Conservation (phyloP, 2,888 invertebrate genomes). For the Eupithecia centaureata region DNA sequence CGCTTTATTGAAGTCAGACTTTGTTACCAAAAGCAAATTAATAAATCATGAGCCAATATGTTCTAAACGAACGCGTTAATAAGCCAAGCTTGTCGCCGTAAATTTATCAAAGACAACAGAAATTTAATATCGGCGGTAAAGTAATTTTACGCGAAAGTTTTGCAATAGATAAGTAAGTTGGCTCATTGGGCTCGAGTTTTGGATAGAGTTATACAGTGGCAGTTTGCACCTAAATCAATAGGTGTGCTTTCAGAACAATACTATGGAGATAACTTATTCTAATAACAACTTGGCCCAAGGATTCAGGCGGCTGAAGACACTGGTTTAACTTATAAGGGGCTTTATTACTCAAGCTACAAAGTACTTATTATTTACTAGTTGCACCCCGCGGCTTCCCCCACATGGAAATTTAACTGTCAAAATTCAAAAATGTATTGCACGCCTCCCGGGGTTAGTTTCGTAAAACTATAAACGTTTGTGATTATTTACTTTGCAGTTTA, state of each 20-base stretch:
- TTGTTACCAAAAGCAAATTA: slow-evolving; percentile 39
- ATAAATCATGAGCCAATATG: slow-evolving; percentile 54
- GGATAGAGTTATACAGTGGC: slow-evolving; percentile 68
- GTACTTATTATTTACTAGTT: too few relatives aligned
- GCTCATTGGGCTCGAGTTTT: slow-evolving; percentile 63
- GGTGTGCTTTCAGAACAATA: slow-evolving; percentile 62
- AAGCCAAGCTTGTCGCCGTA: slow-evolving; percentile 63
- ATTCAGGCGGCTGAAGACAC: slow-evolving; percentile 39
- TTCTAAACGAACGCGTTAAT: slow-evolving; percentile 60
- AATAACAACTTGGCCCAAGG: slow-evolving; percentile 50
- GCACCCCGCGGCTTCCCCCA: too few relatives aligned
- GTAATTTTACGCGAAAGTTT: slow-evolving; percentile 77
- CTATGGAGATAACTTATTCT: slow-evolving; percentile 44
- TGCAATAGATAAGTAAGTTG: slow-evolving; percentile 74
- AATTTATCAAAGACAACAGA: slow-evolving; percentile 75
- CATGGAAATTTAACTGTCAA: too few relatives aligned
- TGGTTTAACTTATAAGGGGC: slow-evolving; percentile 16
- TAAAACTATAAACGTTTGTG: too few relatives aligned
- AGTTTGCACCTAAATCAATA: slow-evolving; percentile 70
- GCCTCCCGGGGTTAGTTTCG: too few relatives aligned
- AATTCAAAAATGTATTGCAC: too few relatives aligned
- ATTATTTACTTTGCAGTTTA: too few relatives aligned
- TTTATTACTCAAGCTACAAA: not conserved
- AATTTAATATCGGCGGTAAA: slow-evolving; percentile 78
- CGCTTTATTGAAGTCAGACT: slow-evolving; percentile 27